phyloP scores from a whole-genome alignment of 1,140 invertebrate species.

The Melitaea cinxia region DNA sequence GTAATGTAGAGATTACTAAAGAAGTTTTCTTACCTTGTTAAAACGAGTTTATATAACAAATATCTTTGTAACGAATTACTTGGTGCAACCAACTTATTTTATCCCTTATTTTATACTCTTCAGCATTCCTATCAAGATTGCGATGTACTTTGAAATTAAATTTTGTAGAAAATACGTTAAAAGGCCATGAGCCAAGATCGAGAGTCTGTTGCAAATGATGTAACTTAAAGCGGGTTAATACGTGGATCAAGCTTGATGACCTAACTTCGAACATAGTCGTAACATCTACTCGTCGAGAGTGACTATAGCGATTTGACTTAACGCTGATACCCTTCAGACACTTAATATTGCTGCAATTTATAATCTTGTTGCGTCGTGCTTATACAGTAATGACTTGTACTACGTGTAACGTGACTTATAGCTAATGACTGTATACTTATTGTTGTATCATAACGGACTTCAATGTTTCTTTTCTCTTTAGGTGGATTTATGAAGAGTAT shows the following conservation, averaged over 20 bases:
- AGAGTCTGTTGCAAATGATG: neutral
- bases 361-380: constrained; percentile 1
- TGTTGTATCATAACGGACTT: neutral
- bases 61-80: too few relatives aligned
- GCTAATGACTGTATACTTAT: neutral
- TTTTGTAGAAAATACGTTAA: constrained; percentile 2
- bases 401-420: neutral
- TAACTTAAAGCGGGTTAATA: constrained; percentile 3
- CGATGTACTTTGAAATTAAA: too few relatives aligned
- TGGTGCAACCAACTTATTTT: too few relatives aligned
- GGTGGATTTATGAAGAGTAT: too few relatives aligned
- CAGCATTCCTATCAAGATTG: too few relatives aligned
- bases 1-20: too few relatives aligned
- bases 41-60: too few relatives aligned
- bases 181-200: neutral
- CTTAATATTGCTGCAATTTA: neutral
- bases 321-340: constrained; percentile 1
- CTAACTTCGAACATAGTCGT: constrained; percentile 15
- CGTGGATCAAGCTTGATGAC: constrained; percentile 11
- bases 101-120: too few relatives aligned
- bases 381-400: neutral
- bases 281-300: neutral
- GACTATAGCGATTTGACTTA: constrained; percentile 16
- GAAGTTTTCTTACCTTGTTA: too few relatives aligned
- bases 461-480: neutral